Conservation (phyloP, 2,888 invertebrate genomes). For the Oxytorus armatus region DNA sequence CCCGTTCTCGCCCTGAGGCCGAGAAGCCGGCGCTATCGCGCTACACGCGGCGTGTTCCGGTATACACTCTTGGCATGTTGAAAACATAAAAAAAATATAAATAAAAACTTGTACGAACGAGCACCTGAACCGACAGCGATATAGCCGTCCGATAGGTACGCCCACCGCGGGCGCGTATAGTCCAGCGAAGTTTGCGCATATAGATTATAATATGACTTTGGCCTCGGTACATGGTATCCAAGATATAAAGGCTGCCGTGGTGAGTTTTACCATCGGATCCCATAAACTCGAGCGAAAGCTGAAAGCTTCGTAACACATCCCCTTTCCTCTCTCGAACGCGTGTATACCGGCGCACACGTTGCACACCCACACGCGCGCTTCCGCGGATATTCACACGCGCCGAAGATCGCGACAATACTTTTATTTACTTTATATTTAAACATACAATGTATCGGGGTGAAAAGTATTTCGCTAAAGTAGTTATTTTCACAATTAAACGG, state of each 20-base stretch:
- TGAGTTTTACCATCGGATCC: not conserved
- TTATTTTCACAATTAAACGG: no score
- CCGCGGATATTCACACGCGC: no score
- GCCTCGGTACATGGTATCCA: not conserved
- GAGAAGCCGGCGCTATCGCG: conserved; percentile 8
- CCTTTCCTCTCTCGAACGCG: not conserved
- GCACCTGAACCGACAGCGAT: conserved; percentile 55
- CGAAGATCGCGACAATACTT: no score
- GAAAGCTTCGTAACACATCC: conserved; percentile 13
- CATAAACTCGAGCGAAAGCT: conserved; percentile 45
- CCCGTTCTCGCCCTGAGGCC: not conserved
- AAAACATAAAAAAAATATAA: conserved; percentile 12
- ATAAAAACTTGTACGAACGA: conserved; percentile 5
- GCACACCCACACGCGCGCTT: conserved; percentile 4
- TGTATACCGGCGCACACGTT: not conserved
- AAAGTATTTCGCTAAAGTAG: no score
- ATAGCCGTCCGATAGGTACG: conserved; percentile 41
- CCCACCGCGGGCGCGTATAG: no score
- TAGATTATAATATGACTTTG: not conserved
- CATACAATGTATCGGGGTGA: no score
- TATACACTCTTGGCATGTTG: conserved; percentile 13
- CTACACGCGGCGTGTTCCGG: conserved; percentile 21
- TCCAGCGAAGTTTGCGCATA: not conserved
- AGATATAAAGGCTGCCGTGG: conserved; percentile 2
- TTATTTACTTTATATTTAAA: no score